Evolutionary conservation across 1,140 invertebrate genomes (phyloP).

Genomic region (Harpegnathos saltator): DNA sequence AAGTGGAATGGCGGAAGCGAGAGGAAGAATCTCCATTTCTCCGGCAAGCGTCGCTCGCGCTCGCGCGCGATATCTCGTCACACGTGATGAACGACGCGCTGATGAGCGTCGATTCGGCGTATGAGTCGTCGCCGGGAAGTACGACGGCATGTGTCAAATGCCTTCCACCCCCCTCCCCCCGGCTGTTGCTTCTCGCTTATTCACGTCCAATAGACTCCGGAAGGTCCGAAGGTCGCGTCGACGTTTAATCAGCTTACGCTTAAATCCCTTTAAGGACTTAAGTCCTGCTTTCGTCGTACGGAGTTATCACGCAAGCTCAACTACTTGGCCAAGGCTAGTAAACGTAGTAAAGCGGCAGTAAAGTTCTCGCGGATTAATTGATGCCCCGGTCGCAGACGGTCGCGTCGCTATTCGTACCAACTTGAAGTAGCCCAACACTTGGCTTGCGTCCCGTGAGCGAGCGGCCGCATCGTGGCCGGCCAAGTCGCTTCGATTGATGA

Average conservation of each 20-base stretch:
- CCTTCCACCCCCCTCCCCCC: too few relatives aligned
- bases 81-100: not conserved
- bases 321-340: slow-evolving; percentile 63
- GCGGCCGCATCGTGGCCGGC: not conserved
- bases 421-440: slow-evolving; percentile 35
- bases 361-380: slow-evolving; percentile 63
- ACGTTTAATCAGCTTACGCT: slow-evolving; percentile 72
- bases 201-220: slow-evolving; percentile 57
- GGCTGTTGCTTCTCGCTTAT: slow-evolving; percentile 47
- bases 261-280: slow-evolving; percentile 71
- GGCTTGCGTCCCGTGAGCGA: not conserved
- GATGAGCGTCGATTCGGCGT: not conserved
- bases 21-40: too few relatives aligned
- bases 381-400: slow-evolving; percentile 46
- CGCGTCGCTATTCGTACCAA: slow-evolving; percentile 52
- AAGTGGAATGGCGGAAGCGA: too few relatives aligned
- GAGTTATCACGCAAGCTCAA: slow-evolving; percentile 72
- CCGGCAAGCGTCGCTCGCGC: not conserved
- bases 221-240: slow-evolving; percentile 65
- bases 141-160: slow-evolving; percentile 27
- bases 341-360: slow-evolving; percentile 57
- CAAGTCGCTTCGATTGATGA: slow-evolving; percentile 36
- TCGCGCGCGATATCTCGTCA: not conserved
- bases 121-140: slow-evolving; percentile 22
- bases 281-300: slow-evolving; percentile 65